Conservation (phyloP, 30 jellyfish, hydroid and myxozoan species). For the Cassiopea andromeda region DNA sequence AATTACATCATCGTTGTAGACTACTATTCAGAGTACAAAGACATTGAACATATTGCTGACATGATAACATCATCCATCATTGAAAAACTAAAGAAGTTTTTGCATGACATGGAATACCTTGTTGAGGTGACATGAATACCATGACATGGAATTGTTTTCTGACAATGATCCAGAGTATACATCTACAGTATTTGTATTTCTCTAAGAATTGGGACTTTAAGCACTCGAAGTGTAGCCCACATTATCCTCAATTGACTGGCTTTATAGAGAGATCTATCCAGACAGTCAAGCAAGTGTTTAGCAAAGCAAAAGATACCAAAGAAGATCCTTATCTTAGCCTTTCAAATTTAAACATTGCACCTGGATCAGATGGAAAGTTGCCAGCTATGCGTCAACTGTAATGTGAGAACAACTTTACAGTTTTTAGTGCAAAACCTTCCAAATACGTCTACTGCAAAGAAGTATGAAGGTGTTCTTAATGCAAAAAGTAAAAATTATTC, state of each 20-base stretch:
- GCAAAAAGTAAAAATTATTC: neutral
- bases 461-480: neutral
- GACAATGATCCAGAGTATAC: neutral
- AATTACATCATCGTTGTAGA: conserved; percentile 53
- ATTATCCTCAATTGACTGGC: too few species aligned
- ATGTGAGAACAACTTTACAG: neutral
- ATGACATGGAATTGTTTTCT: neutral
- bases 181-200: too few species aligned
- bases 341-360: conserved; percentile 45
- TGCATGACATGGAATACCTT: neutral
- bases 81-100: too few species aligned
- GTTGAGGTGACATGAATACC: too few species aligned
- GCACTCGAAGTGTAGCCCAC: too few species aligned
- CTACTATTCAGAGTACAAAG: conserved; percentile 57
- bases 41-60: conserved; percentile 34
- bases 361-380: neutral
- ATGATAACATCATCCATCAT: neutral
- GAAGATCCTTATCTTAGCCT: neutral
- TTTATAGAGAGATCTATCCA: neutral
- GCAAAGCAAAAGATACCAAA: too few species aligned
- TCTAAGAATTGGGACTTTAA: too few species aligned
- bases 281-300: too few species aligned
- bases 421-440: neutral
- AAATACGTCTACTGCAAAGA: conserved; percentile 43
- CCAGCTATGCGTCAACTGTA: conserved; percentile 18